These are phyloP conservation scores for Meriones unguiculatus DNA, from an alignment of 2,113 vertebrate species.

Conservation along the genomic window DNA sequence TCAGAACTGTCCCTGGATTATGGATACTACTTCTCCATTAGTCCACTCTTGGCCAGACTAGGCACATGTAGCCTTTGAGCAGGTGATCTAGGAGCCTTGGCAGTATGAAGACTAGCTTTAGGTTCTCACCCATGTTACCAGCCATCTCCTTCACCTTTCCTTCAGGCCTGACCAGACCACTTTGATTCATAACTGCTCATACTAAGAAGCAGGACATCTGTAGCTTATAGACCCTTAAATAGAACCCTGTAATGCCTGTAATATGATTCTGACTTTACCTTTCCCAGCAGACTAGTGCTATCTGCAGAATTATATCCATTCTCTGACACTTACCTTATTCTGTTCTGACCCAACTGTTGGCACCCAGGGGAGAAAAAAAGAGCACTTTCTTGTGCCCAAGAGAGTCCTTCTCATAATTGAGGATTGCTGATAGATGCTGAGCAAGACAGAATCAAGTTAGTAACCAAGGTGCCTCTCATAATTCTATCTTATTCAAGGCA, in stretches of 20 bases:
- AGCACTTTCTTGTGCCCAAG: background rate
- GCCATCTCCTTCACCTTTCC: background rate
- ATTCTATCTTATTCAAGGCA: background rate
- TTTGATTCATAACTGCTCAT: conserved; percentile 50
- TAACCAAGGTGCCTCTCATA: background rate
- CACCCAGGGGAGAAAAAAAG: conserved; percentile 29
- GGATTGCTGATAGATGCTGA: background rate
- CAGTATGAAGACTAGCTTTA: background rate
- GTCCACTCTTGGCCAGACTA: background rate
- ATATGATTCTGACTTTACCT: conserved; percentile 58
- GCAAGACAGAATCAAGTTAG: background rate
- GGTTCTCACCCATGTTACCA: background rate
- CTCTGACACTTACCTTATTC: conserved; percentile 32
- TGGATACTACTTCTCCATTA: background rate
- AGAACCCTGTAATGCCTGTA: conserved; percentile 51
- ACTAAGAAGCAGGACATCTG: conserved; percentile 56
- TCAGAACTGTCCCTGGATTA: background rate
- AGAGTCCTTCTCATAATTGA: background rate
- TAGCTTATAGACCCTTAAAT: conserved; percentile 63
- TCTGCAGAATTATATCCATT: background rate
- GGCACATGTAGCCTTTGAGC: background rate
- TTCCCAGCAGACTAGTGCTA: conserved; percentile 22
- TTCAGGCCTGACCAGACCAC: background rate
- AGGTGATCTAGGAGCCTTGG: conserved; percentile 1
- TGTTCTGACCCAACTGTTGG: conserved; percentile 57